Percentiles rank a stretch among this genome's conserved stretches.
phyloP scores from a whole-genome alignment of 1,140 invertebrate species.

The Oryzaephilus surinamensis region DNA sequence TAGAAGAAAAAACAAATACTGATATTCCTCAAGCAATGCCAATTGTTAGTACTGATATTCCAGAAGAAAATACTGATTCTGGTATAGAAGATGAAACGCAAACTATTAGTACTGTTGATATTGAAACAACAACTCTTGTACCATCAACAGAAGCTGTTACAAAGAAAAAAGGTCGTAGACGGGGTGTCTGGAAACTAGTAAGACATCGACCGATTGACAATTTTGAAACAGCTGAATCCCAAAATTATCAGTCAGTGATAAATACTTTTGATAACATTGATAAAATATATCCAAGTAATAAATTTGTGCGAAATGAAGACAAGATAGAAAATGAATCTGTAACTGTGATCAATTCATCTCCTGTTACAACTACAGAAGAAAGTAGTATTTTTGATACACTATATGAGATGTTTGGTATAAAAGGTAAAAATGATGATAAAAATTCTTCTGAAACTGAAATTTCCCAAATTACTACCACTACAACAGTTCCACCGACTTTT shows the following conservation, averaged over 20 bases:
- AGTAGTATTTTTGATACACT: slow-evolving; percentile 33
- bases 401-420: slow-evolving; percentile 32
- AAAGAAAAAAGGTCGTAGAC: slow-evolving; percentile 36
- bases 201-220: slow-evolving; percentile 47
- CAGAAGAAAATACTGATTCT: neutral
- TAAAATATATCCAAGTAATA: slow-evolving; percentile 7
- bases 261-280: slow-evolving; percentile 18
- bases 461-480: slow-evolving; percentile 19
- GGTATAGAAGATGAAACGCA: slow-evolving; percentile 2
- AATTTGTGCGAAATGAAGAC: neutral
- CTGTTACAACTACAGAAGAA: slow-evolving; percentile 22
- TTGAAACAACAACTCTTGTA: slow-evolving; percentile 7
- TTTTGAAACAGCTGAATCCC: slow-evolving; percentile 58
- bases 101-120: slow-evolving; percentile 1
- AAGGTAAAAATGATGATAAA: neutral
- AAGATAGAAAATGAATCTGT: neutral
- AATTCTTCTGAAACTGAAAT: neutral
- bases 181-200: slow-evolving; percentile 55
- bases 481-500: slow-evolving; percentile 13
- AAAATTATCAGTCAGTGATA: slow-evolving; percentile 35
- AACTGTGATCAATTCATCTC: slow-evolving; percentile 10
- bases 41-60: neutral
- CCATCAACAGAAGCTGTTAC: slow-evolving; percentile 11
- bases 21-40: neutral
- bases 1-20: slow-evolving; percentile 5